These are phyloP conservation scores for Amyelois transitella DNA, from an alignment of 1,140 invertebrate genomes.

Conservation along the genomic window DNA sequence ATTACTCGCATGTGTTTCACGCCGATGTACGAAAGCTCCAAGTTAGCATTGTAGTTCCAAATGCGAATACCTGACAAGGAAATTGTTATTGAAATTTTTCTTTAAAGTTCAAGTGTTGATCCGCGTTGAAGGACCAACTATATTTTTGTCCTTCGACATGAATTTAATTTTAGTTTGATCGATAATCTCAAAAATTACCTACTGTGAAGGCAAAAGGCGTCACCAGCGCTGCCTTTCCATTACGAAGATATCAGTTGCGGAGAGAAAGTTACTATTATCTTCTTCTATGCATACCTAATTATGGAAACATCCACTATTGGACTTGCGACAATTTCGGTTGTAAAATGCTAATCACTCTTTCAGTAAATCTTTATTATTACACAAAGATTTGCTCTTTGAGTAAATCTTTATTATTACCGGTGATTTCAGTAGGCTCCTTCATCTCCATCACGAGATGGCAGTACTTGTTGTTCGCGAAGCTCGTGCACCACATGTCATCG, in stretches of 20 bases:
- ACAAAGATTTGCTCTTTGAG: too few relatives aligned
- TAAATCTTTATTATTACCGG: conserved; percentile 43
- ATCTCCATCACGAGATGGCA: conserved; percentile 74
- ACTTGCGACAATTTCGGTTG: too few relatives aligned
- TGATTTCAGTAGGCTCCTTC: conserved; percentile 68
- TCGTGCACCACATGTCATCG: conserved; percentile 78
- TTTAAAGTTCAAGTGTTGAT: neutral
- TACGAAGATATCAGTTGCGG: too few relatives aligned
- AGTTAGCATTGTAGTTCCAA: conserved; percentile 88
- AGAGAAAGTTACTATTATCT: too few relatives aligned
- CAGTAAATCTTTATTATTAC: too few relatives aligned
- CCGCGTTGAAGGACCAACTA: neutral
- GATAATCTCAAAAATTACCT: neutral
- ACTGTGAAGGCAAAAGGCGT: too few relatives aligned
- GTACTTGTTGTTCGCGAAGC: conserved; percentile 55
- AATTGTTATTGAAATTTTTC: too few relatives aligned
- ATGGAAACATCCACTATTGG: too few relatives aligned
- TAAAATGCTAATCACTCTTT: too few relatives aligned
- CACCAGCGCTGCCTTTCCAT: too few relatives aligned
- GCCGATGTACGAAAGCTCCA: conserved; percentile 83
- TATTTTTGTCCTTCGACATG: neutral
- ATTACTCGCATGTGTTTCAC: conserved; percentile 73
- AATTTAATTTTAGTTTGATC: neutral
- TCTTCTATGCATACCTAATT: too few relatives aligned
- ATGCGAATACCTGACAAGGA: conserved; percentile 78